Evolutionary conservation across 2,888 invertebrate genomes (phyloP).

Genomic region (Hermaeophaga mercurialis): DNA sequence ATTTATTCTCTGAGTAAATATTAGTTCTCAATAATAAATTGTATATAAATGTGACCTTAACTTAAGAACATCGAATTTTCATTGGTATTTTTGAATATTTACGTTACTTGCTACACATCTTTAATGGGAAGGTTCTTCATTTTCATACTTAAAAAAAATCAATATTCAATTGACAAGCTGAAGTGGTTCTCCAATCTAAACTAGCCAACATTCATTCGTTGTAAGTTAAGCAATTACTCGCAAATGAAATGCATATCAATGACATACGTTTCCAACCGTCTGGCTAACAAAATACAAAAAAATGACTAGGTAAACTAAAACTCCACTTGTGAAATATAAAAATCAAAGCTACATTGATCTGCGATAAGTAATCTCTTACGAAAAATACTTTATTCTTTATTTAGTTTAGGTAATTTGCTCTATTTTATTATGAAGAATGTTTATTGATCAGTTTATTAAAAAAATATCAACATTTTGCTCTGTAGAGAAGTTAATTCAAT

Average conservation of each 20-base stretch:
- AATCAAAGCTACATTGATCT: constrained; percentile 28
- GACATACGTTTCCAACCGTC: constrained; percentile 11
- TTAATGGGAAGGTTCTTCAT: no score
- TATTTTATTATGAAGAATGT: not conserved
- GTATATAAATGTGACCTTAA: no score
- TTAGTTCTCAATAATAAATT: no score
- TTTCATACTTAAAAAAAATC: no score
- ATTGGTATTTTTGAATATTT: no score
- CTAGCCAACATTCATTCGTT: constrained; percentile 45
- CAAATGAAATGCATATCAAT: constrained; percentile 13
- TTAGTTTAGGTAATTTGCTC: not conserved
- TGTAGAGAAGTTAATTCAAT: no score
- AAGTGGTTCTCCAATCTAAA: constrained; percentile 35
- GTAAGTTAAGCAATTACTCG: constrained; percentile 40
- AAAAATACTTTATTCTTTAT: constrained; percentile 19
- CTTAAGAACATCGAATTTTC: no score
- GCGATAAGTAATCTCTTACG: constrained; percentile 19
- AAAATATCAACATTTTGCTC: no score
- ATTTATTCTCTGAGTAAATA: no score
- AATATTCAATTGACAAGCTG: no score
- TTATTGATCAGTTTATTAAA: no score
- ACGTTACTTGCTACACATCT: no score
- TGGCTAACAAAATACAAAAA: constrained; percentile 38
- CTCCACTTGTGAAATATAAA: constrained; percentile 18
- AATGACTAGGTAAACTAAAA: constrained; percentile 43